Conservation (phyloP, 30 jellyfish, hydroid and myxozoan species). For the Aurelia sp. region DNA sequence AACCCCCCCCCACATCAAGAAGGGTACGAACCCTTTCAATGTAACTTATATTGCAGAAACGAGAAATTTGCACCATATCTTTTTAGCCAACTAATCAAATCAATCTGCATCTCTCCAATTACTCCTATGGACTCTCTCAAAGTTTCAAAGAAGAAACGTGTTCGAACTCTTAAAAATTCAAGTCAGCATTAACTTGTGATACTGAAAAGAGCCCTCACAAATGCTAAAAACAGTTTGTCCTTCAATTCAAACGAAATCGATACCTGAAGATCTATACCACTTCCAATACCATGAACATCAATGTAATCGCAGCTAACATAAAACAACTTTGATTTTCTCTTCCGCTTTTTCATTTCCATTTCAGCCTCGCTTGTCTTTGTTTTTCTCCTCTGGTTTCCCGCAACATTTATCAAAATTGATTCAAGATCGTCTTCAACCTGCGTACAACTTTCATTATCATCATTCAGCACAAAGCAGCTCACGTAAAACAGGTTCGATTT, state of each 20-base stretch:
- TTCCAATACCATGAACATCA: conserved; percentile 33
- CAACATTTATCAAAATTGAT: conserved; percentile 4
- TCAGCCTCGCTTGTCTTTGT: background rate
- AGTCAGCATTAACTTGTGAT: no score
- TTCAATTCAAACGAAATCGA: background rate
- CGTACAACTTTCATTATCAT: conserved; percentile 14
- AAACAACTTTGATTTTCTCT: conserved; percentile 80
- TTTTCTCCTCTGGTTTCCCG: background rate
- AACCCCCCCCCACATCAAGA: no score
- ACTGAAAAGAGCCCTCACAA: no score
- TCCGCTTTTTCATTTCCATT: conserved; percentile 6
- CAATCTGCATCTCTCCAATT: no score
- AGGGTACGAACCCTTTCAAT: no score
- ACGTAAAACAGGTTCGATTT: conserved; percentile 62
- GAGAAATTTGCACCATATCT: no score
- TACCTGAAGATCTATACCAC: background rate
- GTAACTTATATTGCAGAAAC: no score
- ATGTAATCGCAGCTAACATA: conserved; percentile 82
- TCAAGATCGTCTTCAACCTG: background rate
- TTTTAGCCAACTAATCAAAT: no score
- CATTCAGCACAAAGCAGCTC: conserved; percentile 34
- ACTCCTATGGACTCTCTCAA: no score
- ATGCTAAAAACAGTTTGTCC: background rate
- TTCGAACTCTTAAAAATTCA: no score
- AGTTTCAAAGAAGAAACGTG: no score